Base-by-base conservation (phyloP, 2,888 invertebrate genomes). In the Hoplodrina blanda region DNA sequence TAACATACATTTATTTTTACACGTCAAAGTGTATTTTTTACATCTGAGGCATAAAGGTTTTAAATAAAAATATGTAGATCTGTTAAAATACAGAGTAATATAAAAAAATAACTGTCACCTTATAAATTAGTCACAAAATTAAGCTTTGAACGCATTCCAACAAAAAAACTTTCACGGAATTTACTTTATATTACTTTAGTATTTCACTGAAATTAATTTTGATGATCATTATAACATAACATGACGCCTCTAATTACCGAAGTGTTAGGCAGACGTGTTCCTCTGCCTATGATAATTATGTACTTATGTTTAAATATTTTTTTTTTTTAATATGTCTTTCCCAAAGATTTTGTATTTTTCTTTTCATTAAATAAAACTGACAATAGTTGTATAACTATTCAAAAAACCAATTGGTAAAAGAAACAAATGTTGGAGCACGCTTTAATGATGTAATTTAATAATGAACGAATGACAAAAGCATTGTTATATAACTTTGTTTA, bases 121-220 rank as follows among this genome's bases (percentile, higher is more conserved):
- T 71, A 71, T 17, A 68, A 71, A 84, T 87, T 87, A 86, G 86
- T 85, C 80, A 87, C 85, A 80, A 68, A 68, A 62, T 62, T 66
- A 70, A 76, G 83, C 69, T 59, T 62, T 11, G 63, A 72, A 74
- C 60, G 67, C 44, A 30, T 71, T 82, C 82, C 79, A 72, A 65
- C 50, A 15, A 17, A 1, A 33, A 41, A 52, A 11, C 6, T 46
- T 20, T 15, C 11, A 59, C 13, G 5, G 7, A 15, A n/a, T 15
- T 54, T 37, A 37, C 8, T 37, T 37, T 33, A 3, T 37, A 8
- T 8, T 33, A 30, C 5, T 30, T 5, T 30, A 5, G 37, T 37
- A 37, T 2, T 37, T 2, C 37, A 37, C 37, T 37, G 11, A 37
- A 37, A 11, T 33, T 37, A 37, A 37, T 4, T 33, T 33, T 30